These are phyloP conservation scores for Mamestra configurata DNA, from an alignment of 1,140 invertebrate genomes.

Conservation along the genomic window DNA sequence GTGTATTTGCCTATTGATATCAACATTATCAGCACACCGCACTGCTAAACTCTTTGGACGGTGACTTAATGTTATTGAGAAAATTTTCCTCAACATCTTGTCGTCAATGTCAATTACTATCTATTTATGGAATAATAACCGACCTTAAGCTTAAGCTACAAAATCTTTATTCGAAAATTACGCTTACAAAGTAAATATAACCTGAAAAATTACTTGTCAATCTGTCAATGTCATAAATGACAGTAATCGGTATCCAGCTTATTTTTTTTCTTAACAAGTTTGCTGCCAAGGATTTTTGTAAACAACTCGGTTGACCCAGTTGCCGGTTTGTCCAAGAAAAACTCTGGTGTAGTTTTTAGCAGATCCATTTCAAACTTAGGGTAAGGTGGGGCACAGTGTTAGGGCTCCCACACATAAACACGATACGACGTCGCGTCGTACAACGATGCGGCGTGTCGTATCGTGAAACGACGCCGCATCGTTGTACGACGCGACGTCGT, in stretches of 20 bases:
- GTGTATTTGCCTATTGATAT: conserved; percentile 67
- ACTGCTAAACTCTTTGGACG: conserved; percentile 48
- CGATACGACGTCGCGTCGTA: too few species aligned
- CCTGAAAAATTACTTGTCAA: conserved; percentile 21
- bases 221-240: conserved; percentile 30
- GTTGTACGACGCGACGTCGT: too few species aligned
- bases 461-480: too few species aligned
- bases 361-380: too few species aligned
- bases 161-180: not conserved
- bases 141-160: not conserved
- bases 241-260: not conserved
- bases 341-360: too few species aligned
- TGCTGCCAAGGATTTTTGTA: too few species aligned
- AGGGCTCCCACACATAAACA: too few species aligned
- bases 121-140: conserved; percentile 35
- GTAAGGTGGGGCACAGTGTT: too few species aligned
- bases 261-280: not conserved
- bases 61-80: conserved; percentile 53
- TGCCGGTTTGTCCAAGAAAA: too few species aligned
- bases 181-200: conserved; percentile 20
- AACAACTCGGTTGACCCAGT: too few species aligned
- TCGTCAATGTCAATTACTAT: conserved; percentile 46
- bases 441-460: too few species aligned
- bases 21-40: conserved; percentile 49
- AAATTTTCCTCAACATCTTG: conserved; percentile 64